Conservation (phyloP, 2,888 invertebrate genomes). For the Omphaloscelis lunosa region DNA sequence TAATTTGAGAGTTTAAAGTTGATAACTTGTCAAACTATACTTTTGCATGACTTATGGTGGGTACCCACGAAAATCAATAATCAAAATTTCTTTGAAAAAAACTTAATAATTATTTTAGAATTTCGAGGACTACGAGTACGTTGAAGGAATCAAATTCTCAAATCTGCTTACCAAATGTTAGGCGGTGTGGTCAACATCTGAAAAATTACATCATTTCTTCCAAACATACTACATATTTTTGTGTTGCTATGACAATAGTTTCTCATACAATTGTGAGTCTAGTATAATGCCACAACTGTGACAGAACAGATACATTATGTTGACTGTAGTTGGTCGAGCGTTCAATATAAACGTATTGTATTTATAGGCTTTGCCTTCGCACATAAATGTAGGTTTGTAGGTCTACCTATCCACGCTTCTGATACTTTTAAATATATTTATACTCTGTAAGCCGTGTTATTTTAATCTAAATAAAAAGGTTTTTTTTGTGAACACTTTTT, state of each 20-base stretch:
- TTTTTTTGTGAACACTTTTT: no score
- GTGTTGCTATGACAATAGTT: background rate
- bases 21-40: no score
- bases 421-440: no score
- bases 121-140: no score
- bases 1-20: no score
- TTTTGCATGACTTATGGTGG: no score
- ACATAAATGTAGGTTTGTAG: background rate
- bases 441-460: background rate
- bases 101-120: no score
- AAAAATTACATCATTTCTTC: background rate
- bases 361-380: background rate
- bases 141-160: no score
- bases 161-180: background rate
- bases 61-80: no score
- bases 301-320: background rate
- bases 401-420: background rate
- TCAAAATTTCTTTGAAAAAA: no score
- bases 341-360: conserved; percentile 4
- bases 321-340: background rate
- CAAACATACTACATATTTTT: no score
- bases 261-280: no score
- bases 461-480: background rate
- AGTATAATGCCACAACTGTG: background rate
- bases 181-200: background rate